phyloP scores from a whole-genome alignment of 2,888 invertebrate species.

The Spicauda simplicius region DNA sequence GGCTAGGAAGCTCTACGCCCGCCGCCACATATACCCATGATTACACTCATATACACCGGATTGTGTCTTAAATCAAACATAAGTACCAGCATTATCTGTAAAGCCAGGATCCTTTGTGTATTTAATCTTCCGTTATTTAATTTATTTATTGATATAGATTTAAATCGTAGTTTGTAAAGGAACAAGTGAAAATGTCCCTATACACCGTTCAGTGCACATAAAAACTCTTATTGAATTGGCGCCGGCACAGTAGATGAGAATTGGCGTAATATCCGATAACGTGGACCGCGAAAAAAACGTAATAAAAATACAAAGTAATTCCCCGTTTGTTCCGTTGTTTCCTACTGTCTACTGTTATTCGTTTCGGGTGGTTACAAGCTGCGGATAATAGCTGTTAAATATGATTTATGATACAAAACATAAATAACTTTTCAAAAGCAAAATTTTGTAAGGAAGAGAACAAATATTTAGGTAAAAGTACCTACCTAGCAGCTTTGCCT shows the following conservation, averaged over 20 bases:
- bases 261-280: slow-evolving; percentile 15
- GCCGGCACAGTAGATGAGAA: slow-evolving; percentile 20
- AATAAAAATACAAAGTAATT: slow-evolving; percentile 19
- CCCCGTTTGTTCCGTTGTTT: slow-evolving; percentile 8
- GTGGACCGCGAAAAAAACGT: slow-evolving; percentile 14
- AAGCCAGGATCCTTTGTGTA: no score
- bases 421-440: no score
- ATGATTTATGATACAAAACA: not conserved
- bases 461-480: no score
- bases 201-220: not conserved
- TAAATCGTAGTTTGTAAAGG: not conserved
- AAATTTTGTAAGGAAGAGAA: no score
- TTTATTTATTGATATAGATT: not conserved
- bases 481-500: no score
- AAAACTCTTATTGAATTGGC: slow-evolving; percentile 17
- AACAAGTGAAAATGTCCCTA: not conserved
- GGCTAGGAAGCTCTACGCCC: no score
- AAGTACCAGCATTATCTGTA: no score
- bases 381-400: not conserved
- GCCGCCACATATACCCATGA: no score
- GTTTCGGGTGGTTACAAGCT: not conserved
- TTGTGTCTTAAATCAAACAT: no score
- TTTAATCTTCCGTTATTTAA: no score
- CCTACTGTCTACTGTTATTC: slow-evolving; percentile 11
- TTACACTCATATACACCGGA: no score